Evolutionary conservation across 2,888 invertebrate species (phyloP).

Genomic region (Oxycera nigricornis): DNA sequence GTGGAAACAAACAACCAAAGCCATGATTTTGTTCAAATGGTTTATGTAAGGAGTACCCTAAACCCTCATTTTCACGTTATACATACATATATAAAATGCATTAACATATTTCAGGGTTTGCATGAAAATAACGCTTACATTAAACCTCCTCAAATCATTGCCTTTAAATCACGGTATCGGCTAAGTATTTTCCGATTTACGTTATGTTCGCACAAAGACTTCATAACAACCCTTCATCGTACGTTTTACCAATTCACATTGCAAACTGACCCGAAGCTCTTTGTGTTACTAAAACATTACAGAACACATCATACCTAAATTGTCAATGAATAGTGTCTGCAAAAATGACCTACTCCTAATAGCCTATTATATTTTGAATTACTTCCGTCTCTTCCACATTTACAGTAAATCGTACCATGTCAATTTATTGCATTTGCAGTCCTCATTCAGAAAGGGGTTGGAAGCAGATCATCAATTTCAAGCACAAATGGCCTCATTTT

Average conservation of each 20-base stretch:
- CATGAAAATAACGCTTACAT: no score
- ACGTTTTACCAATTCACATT: neutral
- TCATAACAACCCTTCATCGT: conserved; percentile 13
- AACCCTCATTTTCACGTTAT: no score
- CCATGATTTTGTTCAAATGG: no score
- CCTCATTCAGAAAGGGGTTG: conserved; percentile 12
- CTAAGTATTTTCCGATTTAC: conserved; percentile 36
- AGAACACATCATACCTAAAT: conserved; percentile 15
- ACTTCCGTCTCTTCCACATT: conserved; percentile 25
- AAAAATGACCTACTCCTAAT: conserved; percentile 27
- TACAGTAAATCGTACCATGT: neutral
- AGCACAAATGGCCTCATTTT: conserved; percentile 22
- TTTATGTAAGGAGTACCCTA: no score
- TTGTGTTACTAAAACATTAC: conserved; percentile 22
- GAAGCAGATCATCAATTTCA: neutral
- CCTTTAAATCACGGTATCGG: conserved; percentile 26
- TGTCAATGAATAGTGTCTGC: conserved; percentile 6
- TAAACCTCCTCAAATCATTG: conserved; percentile 19
- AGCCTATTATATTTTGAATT: conserved; percentile 29
- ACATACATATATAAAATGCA: no score
- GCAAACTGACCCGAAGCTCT: neutral
- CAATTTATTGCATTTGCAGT: neutral
- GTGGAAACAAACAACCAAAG: no score
- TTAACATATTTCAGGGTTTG: no score
- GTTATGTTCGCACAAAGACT: conserved; percentile 37